Base-by-base conservation (phyloP, 2,888 invertebrate genomes). In the Xylota sylvarum region DNA sequence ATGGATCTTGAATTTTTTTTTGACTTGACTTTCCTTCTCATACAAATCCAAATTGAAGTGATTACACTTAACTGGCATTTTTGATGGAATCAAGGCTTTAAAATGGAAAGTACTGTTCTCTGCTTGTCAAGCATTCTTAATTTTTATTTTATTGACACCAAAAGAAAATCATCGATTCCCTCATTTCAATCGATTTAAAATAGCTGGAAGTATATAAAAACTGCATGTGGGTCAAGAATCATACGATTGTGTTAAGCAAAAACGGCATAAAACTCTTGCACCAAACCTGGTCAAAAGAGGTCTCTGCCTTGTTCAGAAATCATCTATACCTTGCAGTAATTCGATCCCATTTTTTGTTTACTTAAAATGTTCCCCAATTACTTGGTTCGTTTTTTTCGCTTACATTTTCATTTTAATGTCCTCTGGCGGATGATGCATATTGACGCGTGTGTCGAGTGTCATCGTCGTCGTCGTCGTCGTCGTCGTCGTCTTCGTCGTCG, bases 161-260 rank as follows among this genome's bases (percentile, higher is more conserved):
- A 69, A 43, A 40, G 4, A n/a, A 40, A 69, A 30, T 40, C 9
- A 55, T 17, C 35, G 27, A 52, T 30, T 60, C 35, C n/a, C 14
- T 48, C 48, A 64, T 19, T 32, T 27, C 50, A 52, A 60, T 64
- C 17, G 50, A 50, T 40, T 60, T 60, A 10, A 60, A 23, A 60
- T 35, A 27, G 72, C 72, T 23, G 5, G 43, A 65, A 48, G 46
- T 12, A 40, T 23, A 56, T 17, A 35, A 40, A 46, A 23, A 35
- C 30, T 12, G 23, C 78, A 78, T 62, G 69, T 70, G 78, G 62
- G 78, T 78, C 78, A 78, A 70, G 69, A 78, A 69, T 78, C 60
- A 23, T 52, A 27, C 69, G 62, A 50, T 60, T 55, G 52, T 55
- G 43, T 52, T 69, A 78, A 70, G 69, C 78, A 69, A 78, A 62